phyloP scores from a whole-genome alignment of 1,140 invertebrate species.

The Euglossa dilemma region DNA sequence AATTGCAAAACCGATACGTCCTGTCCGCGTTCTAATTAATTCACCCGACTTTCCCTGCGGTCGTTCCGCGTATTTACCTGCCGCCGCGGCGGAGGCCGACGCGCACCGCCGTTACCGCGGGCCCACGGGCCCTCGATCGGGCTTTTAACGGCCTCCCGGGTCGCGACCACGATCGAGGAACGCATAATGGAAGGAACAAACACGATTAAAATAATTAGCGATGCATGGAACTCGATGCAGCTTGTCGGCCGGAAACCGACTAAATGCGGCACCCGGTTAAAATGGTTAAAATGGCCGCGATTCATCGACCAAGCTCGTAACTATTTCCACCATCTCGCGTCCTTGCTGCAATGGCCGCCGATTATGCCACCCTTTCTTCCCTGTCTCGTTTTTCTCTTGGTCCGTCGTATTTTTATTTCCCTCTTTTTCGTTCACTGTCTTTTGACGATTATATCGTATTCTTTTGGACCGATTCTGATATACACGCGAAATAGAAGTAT shows the following conservation, averaged over 20 bases:
- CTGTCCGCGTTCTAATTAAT: not conserved
- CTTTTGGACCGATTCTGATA: no score
- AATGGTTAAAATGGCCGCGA: slow-evolving; percentile 5
- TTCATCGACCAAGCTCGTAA: not conserved
- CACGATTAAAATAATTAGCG: slow-evolving; percentile 47
- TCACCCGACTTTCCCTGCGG: no score
- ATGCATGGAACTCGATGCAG: not conserved
- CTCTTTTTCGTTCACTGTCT: no score
- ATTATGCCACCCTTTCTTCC: no score
- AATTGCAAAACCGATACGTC: not conserved
- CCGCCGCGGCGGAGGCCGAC: not conserved
- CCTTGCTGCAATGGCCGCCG: no score
- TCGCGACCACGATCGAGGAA: not conserved
- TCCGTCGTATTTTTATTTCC: no score
- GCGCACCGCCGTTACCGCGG: not conserved
- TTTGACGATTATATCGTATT: no score
- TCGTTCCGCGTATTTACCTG: not conserved
- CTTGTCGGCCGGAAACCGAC: not conserved
- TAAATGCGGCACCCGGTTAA: slow-evolving; percentile 17
- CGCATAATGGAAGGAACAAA: slow-evolving; percentile 35
- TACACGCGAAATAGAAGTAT: no score
- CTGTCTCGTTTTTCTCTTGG: no score
- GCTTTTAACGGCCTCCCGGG: slow-evolving; percentile 10
- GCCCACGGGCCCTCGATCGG: not conserved
- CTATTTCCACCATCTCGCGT: not conserved